Conservation (phyloP, 2,797 vertebrate genomes). For the Okamejei kenojei region DNA sequence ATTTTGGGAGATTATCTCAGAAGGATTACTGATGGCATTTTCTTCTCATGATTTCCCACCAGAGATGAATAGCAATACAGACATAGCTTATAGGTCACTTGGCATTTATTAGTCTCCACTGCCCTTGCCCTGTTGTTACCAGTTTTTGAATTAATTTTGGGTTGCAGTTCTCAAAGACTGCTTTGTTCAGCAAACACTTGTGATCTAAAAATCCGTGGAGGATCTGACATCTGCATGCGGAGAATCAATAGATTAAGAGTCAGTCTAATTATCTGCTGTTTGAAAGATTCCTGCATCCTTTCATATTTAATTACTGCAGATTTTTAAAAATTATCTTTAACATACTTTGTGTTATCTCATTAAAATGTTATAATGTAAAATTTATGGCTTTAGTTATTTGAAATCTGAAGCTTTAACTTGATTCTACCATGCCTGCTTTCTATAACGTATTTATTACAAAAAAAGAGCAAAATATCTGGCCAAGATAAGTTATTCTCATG, state of each 20-base stretch:
- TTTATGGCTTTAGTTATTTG: neutral
- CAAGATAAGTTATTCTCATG: neutral
- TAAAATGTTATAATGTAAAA: neutral
- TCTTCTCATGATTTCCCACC: constrained; percentile 43
- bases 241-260: constrained; percentile 59
- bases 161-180: constrained; percentile 60
- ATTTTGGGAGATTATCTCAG: neutral
- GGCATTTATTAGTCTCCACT: constrained; percentile 46
- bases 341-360: constrained; percentile 20
- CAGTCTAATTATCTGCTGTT: constrained; percentile 60
- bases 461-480: neutral
- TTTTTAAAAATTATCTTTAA: neutral
- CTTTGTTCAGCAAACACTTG: constrained; percentile 65
- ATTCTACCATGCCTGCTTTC: neutral
- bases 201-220: constrained; percentile 53
- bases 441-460: neutral
- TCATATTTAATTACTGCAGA: constrained; percentile 33
- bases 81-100: constrained; percentile 49
- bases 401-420: neutral
- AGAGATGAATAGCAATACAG: constrained; percentile 44
- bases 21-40: constrained; percentile 22
- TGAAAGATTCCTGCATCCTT: constrained; percentile 51
- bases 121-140: constrained; percentile 50
- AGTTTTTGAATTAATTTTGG: constrained; percentile 59
- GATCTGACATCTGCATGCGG: constrained; percentile 62